Base-by-base conservation (phyloP, 2,888 invertebrate genomes). In the Lucinisca nassula region DNA sequence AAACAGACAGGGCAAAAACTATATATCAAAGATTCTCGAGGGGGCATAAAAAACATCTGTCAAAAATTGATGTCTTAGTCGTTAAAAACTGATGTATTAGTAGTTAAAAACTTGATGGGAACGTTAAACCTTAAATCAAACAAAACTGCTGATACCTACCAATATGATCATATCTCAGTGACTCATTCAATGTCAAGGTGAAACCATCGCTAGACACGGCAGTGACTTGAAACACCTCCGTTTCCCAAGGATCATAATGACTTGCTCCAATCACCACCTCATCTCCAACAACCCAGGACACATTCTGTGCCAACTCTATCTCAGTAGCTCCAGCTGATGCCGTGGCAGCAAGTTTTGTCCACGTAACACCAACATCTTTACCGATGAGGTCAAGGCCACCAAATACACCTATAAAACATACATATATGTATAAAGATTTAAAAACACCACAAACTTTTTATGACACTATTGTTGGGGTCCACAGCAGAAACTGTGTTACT, bases 331-430 rank as follows among this genome's bases (percentile, higher is more conserved):
- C 95, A 0, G 83, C 82, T 17, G 75, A 74, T n/a, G 93, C 94
- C 6, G 94, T 94, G 10, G 83, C 10, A 17, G 88, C 89, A 6
- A 95, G 85, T 14, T 90, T 83, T 4, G 95, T 95, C 95, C 95
- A 95, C 0, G 90, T 86, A 0, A 90, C 82, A 24, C 86, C 90
- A 6, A 92, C 88, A 37, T 92, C 90, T 40, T 91, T 87, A 27
- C 95, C 95, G 80, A 95, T 94, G 27, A 95, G 88, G 82, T 95
- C 95, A 40, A 95, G 90, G 27, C 95, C 95, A 55, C 95, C 95
- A 88, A 93, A 95, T 21, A 94, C 94, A 84, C 92, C 95, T 94
- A 79, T 6, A 83, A 88, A 75, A 55, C 27, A 82, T n/a, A n/a
- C n/a, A n/a, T n/a, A n/a, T n/a, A n/a, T n/a, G n/a, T n/a, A n/a